These are phyloP conservation scores for Tenebrosternarchus preto DNA, from an alignment of 2,113 vertebrate species.

Conservation along the genomic window DNA sequence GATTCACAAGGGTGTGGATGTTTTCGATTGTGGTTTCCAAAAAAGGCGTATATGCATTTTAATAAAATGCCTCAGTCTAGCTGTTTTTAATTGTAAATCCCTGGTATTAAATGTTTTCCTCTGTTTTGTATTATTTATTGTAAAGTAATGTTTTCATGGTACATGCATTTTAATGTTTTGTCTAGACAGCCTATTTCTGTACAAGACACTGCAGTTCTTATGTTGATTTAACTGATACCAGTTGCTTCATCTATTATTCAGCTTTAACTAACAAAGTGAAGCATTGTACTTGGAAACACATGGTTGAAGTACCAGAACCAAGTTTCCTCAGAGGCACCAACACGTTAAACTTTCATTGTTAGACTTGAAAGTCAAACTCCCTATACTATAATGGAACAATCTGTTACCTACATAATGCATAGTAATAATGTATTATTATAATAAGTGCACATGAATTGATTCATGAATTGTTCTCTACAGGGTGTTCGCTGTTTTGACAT, in stretches of 20 bases:
- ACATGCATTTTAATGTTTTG: background rate
- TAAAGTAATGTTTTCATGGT: background rate
- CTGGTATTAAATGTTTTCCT: constrained; percentile 2
- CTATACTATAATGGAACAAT: no score
- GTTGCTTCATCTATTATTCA: background rate
- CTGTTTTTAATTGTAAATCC: constrained; percentile 48
- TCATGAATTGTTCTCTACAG: constrained; percentile 21
- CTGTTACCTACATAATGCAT: no score
- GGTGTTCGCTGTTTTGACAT: constrained; percentile 64
- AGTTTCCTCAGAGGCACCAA: background rate
- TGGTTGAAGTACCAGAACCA: background rate
- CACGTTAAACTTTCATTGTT: background rate
- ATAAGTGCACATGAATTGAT: no score
- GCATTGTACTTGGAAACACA: background rate
- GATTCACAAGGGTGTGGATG: constrained; percentile 57
- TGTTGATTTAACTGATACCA: background rate
- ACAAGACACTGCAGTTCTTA: background rate
- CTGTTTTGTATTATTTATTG: no score
- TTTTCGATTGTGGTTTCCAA: constrained; percentile 54
- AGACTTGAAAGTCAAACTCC: background rate
- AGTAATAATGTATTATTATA: no score
- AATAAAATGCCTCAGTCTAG: constrained; percentile 56
- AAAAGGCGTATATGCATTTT: constrained; percentile 36
- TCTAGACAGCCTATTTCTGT: background rate
- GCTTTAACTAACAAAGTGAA: background rate